Conservation (phyloP, 2,797 vertebrate species). For the Mareca strepera region DNA sequence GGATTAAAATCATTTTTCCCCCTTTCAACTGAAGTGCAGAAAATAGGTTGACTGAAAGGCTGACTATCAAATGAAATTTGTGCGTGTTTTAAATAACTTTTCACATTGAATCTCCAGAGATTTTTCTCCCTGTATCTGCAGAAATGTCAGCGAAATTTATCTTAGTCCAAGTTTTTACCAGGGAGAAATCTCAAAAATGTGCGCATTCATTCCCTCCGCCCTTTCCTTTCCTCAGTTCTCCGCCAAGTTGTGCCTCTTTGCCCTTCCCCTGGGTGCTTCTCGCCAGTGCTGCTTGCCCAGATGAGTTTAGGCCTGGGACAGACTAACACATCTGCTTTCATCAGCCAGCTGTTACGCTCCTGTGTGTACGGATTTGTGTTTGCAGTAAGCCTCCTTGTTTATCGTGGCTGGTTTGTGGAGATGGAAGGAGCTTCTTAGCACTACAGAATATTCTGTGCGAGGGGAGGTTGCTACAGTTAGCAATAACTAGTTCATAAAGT, state of each 20-base stretch:
- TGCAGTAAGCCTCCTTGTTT: constrained; percentile 9
- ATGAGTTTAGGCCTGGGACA: background rate
- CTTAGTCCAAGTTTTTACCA: constrained; percentile 17
- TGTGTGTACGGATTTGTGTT: background rate
- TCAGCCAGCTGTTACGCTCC: background rate
- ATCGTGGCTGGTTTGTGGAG: background rate
- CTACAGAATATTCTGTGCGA: constrained; percentile 59
- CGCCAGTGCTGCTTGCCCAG: background rate
- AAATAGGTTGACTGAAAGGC: constrained; percentile 45
- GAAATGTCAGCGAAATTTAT: constrained; percentile 46
- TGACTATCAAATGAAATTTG: constrained; percentile 48
- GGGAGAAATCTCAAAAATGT: background rate
- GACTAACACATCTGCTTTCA: background rate
- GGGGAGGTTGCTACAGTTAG: constrained; percentile 44
- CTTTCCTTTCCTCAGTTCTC: background rate
- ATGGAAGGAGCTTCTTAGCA: constrained; percentile 48
- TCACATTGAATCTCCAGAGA: constrained; percentile 29
- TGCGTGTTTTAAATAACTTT: constrained; percentile 61
- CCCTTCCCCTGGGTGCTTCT: background rate
- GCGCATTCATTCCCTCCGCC: background rate
- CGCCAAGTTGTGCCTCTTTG: background rate
- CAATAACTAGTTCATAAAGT: constrained; percentile 61
- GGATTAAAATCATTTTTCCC: background rate
- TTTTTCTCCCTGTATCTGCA: constrained; percentile 35
- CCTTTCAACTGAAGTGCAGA: background rate